These are phyloP conservation scores for Hafferia zeledoni DNA, from an alignment of 2,797 vertebrate genomes.

Conservation along the genomic window DNA sequence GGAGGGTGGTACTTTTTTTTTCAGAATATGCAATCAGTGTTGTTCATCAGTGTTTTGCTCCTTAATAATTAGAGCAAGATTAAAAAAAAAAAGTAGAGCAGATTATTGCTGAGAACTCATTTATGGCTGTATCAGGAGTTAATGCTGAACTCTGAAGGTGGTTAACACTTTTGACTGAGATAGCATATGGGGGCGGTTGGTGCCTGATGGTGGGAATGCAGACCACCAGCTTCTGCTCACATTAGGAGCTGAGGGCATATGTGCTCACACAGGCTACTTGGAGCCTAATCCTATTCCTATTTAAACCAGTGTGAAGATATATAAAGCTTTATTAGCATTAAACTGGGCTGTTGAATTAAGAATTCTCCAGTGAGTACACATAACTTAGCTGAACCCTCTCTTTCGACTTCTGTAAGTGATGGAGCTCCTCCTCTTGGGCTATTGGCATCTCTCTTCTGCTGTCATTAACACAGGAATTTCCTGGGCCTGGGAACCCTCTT, in stretches of 20 bases:
- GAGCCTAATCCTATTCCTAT: not conserved
- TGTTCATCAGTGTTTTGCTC: conserved; percentile 45
- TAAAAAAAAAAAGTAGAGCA: not conserved
- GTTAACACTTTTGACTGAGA: conserved; percentile 6
- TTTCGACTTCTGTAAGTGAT: not conserved
- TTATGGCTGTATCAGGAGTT: conserved; percentile 12
- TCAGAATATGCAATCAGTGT: conserved; percentile 27
- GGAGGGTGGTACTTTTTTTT: conserved; percentile 20
- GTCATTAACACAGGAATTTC: not conserved
- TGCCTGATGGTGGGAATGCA: not conserved
- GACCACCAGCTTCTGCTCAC: not conserved
- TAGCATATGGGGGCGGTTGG: not conserved
- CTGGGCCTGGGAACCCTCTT: not conserved
- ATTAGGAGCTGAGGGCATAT: not conserved
- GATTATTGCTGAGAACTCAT: not conserved
- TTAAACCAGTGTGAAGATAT: not conserved
- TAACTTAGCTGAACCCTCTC: not conserved
- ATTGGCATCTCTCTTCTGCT: not conserved
- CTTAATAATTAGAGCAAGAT: conserved; percentile 48
- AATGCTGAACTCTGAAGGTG: conserved; percentile 12
- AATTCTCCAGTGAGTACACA: not conserved
- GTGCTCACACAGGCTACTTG: not conserved
- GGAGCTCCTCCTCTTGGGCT: not conserved
- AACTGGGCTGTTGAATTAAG: not conserved
- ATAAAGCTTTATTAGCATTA: not conserved